A percentile compares a stretch with the other conserved stretches of the same genome.
phyloP scores from a whole-genome alignment of 2,113 vertebrate genomes.

The Fulica atra region DNA sequence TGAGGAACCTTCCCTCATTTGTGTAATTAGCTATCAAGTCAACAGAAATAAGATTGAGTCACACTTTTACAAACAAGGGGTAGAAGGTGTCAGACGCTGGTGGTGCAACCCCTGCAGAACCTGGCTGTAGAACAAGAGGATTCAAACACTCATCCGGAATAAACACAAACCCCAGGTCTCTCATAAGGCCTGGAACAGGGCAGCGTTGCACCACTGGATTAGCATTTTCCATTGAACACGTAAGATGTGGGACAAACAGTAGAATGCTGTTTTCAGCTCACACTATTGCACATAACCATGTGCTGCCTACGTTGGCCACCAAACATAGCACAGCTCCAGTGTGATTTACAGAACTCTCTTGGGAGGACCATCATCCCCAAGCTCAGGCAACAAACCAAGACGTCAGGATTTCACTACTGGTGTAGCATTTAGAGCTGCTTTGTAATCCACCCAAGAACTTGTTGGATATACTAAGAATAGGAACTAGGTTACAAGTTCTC shows the following conservation, averaged over 20 bases:
- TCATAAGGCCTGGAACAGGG: neutral
- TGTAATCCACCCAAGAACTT: neutral
- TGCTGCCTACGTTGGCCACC: neutral
- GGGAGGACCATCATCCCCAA: neutral
- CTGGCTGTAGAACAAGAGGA: neutral
- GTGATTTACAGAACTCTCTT: neutral
- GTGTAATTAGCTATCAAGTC: neutral
- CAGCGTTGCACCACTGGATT: neutral
- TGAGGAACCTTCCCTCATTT: neutral
- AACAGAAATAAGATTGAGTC: neutral
- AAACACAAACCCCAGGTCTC: neutral
- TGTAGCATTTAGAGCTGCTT: neutral
- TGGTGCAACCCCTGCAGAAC: neutral
- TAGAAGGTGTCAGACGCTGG: neutral
- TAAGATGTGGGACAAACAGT: neutral
- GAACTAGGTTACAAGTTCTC: neutral
- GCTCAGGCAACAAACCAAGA: neutral
- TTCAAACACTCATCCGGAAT: neutral
- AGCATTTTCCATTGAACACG: neutral
- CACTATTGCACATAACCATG: neutral
- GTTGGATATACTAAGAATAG: neutral
- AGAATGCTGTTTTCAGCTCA: neutral
- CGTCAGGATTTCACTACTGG: neutral
- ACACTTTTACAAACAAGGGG: neutral
- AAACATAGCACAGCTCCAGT: neutral